Base-by-base conservation (phyloP, 2,888 invertebrate genomes). In the Aphidius colemani region DNA sequence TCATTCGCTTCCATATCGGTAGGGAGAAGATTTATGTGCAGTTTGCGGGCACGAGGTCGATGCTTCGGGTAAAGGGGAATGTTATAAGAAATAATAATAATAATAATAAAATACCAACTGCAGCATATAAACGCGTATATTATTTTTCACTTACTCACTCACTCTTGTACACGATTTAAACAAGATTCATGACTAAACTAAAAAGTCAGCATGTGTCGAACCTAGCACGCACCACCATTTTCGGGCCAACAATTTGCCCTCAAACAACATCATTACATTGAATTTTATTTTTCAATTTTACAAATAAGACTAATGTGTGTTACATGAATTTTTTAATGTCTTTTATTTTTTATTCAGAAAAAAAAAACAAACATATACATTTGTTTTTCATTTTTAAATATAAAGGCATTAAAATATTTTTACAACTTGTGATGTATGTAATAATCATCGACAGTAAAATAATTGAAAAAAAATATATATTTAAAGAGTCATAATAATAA, bases 201-300 rank as follows among this genome's bases (percentile, higher is more conserved):
- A 30, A 30, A 30, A 30, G 5, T 30, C 30, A 30, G 59, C 61
- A 13, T 66, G 64, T 58, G 64, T 58, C 53, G 55, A 56, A 62
- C 55, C 63, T 60, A 58, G 58, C 68, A 65, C 64, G 66, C 63
- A 61, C 64, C 64, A 30, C 3, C 30, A 57, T 66, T 66, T 63
- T 61, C 63, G 61, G 61, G 66, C 65, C 64, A 67, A 66, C 59
- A 67, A 69, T 59, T 69, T 61, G 3, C 5, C 30, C 30, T 2
- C 30, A 30, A 30, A 30, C 5, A 30, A 30, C 5, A 30, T 30
- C 5, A 30, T 30, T 30, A 30, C 13, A 18, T 18, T 18, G 13
- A 18, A 18, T 30, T 30, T 30, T 30, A 30, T 30, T 30, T 30
- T 30, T 30, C 5, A 30, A 30, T 5, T 30, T 30, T 5, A 30